Base-by-base conservation (phyloP, 2,113 vertebrate species). In the Silurus meridionalis region DNA sequence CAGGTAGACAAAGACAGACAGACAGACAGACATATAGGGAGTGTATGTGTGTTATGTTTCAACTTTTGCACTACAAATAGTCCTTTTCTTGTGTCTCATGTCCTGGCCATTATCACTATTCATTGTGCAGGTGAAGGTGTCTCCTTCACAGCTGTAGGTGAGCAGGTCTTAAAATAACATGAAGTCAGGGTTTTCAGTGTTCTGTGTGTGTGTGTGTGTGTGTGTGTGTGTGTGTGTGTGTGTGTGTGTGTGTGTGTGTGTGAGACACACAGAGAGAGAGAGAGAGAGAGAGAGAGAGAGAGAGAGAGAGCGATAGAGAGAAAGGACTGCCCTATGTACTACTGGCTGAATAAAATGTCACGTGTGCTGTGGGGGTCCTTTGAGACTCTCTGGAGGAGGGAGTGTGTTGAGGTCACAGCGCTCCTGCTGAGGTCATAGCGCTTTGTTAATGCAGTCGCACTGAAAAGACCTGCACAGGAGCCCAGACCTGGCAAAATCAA, bases 401-500 rank as follows among this genome's bases (percentile, higher is more conserved):
- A 71, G 67, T 55, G 72, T 79, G 88, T 83, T 80, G 61, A 81
- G 78, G 86, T 91, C 83, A 83, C 66, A 84, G 64, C 4, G 82
- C 82, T 83, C 82, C 66, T 71, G 82, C 82, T 83, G 82, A 71
- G 66, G 82, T 83, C 82, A 72, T 28, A 48, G 61, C 74, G 37
- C 85, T 89, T 90, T 91, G 88, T 91, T 88, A 86, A 80, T 66
- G n/a, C 50, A 78, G 66, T 58, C 53, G 72, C 64, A 84, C 85
- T 85, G 83, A 89, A 90, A 86, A 83, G 77, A 83, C 55, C 74
- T 17, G 15, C 85, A 37, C 50, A 58, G 87, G 87, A 87, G 58
- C 85, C 69, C 83, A 90, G 86, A 89, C 79, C 85, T 78, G 71
- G 67, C 8, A 74, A 81, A 88, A 92, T 92, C 91, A 90, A 92